Conservation (phyloP, 2,113 vertebrate species). For the Saccopteryx leptura region DNA sequence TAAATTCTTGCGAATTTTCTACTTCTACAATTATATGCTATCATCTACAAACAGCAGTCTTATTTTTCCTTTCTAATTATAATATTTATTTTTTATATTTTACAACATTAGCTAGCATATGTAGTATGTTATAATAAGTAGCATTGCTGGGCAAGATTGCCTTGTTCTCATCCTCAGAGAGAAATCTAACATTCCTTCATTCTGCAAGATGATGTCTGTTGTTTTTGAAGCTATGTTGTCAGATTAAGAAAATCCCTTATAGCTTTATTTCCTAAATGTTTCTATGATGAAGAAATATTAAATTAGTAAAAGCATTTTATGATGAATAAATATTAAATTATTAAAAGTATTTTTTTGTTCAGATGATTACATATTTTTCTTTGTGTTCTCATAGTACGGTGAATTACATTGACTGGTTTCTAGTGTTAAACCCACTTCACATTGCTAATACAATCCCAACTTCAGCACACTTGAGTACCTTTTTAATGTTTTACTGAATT, state of each 20-base stretch:
- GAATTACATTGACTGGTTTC: background rate
- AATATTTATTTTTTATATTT: background rate
- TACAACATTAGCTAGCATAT: background rate
- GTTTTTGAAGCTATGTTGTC: background rate
- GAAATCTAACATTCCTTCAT: background rate
- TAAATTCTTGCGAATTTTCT: background rate
- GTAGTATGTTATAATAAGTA: constrained; percentile 27
- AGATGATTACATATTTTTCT: background rate
- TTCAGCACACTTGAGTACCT: background rate
- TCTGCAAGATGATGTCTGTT: background rate
- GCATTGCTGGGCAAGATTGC: background rate
- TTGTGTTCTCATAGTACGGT: background rate
- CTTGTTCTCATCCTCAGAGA: background rate
- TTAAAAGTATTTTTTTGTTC: background rate
- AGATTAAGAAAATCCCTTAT: background rate
- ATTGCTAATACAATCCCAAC: background rate
- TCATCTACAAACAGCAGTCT: background rate
- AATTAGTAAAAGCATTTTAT: background rate
- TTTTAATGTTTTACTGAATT: background rate
- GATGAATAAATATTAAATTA: background rate
- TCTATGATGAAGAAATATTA: background rate
- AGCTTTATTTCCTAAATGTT: background rate
- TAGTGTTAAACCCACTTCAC: background rate
- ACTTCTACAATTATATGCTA: background rate
- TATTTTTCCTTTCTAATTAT: background rate